Percentiles rank a stretch among this genome's conserved stretches.
Evolutionary conservation across 2,797 vertebrate species (phyloP).

Genomic region (Spondyliosoma cantharus): DNA sequence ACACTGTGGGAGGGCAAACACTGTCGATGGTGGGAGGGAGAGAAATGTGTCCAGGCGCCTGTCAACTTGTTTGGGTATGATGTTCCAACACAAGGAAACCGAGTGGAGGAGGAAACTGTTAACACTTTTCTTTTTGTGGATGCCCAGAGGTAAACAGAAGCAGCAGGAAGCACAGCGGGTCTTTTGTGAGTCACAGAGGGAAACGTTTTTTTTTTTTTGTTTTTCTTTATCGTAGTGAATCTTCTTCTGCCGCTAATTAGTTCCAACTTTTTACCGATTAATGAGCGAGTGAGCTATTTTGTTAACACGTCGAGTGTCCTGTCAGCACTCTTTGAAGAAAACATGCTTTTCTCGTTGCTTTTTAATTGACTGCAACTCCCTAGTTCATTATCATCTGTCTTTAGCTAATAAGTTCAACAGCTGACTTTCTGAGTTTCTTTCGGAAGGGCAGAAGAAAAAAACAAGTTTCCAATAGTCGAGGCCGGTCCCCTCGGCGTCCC

Average conservation of each 20-base stretch:
- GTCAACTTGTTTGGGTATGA: conserved; percentile 56
- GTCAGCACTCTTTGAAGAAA: conserved; percentile 44
- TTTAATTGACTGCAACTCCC: conserved; percentile 53
- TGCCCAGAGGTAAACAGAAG: conserved; percentile 52
- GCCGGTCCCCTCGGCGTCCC: conserved; percentile 18
- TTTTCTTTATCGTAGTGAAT: background rate
- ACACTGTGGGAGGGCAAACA: conserved; percentile 44
- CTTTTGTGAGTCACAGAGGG: conserved; percentile 17
- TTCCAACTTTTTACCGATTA: conserved; percentile 29
- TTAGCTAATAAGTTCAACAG: conserved; percentile 35
- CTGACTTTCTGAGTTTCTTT: background rate
- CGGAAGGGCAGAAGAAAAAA: conserved; percentile 13
- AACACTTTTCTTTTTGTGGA: conserved; percentile 46
- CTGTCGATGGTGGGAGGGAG: conserved; percentile 14
- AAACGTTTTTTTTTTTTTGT: background rate
- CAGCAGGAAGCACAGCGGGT: conserved; percentile 53
- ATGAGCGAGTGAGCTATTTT: background rate
- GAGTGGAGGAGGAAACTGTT: conserved; percentile 50
- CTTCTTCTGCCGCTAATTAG: conserved; percentile 7
- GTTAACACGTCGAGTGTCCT: conserved; percentile 39
- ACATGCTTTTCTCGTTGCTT: conserved; percentile 46
- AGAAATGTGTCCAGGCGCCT: conserved; percentile 24
- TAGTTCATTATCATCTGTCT: conserved; percentile 42
- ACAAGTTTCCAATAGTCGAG: conserved; percentile 1
- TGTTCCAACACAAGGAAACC: conserved; percentile 48